phyloP scores from a whole-genome alignment of 2,888 invertebrate genomes.

The Catotricha subobsoleta region DNA sequence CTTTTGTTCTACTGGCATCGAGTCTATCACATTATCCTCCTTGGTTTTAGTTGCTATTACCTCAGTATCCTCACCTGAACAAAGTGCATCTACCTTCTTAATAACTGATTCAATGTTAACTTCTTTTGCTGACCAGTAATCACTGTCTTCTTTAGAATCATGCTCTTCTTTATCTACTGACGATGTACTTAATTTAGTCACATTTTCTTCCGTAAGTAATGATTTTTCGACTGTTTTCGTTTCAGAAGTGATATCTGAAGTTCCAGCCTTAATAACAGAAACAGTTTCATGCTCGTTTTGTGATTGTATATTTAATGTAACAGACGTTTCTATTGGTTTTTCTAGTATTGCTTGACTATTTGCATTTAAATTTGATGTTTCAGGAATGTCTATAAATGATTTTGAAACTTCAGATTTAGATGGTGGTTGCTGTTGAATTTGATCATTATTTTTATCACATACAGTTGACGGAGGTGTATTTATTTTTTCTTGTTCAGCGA shows the following conservation, averaged over 20 bases:
- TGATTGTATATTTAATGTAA: background rate
- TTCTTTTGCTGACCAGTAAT: conserved; percentile 63
- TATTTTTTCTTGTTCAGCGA: background rate
- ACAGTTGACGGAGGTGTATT: background rate
- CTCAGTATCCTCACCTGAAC: conserved; percentile 1
- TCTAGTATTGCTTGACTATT: background rate
- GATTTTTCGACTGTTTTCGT: conserved; percentile 17
- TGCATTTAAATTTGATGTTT: background rate
- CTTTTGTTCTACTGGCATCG: background rate
- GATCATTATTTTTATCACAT: too few relatives aligned
- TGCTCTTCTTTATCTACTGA: conserved; percentile 29
- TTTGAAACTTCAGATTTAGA: background rate
- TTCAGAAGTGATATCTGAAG: background rate
- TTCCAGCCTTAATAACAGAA: background rate
- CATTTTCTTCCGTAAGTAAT: conserved; percentile 22
- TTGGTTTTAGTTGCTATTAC: too few relatives aligned
- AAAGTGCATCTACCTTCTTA: conserved; percentile 52
- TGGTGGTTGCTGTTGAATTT: too few relatives aligned
- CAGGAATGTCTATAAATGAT: background rate
- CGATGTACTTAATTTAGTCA: conserved; percentile 19
- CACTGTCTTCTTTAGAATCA: conserved; percentile 48
- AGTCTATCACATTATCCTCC: background rate
- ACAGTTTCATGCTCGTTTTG: too few relatives aligned
- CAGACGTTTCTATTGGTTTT: background rate
- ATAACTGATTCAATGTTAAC: conserved; percentile 67